Evolutionary conservation across 2,797 vertebrate species (phyloP), one percentile per base, ranked within the genome.

Genomic region (Gymnoscopelus microlampas): DNA sequence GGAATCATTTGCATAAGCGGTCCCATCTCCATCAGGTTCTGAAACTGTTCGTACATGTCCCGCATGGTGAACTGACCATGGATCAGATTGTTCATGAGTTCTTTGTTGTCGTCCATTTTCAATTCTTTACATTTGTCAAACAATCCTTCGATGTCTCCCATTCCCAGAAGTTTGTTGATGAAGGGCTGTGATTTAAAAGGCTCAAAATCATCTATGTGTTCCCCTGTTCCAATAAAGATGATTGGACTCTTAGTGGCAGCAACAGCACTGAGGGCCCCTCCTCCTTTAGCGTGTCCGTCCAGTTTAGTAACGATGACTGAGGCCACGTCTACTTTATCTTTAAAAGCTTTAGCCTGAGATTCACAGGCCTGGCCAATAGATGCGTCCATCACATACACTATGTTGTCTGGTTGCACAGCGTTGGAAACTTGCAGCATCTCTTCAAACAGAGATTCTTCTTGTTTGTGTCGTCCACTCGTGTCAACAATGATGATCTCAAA

Each of bases 11-110:
- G 97, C 97, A 99, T 95, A 79, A 99, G 98, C 91, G 98, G 98
- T 49, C 98, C 98, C 97, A 99, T 99, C n/a, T n/a, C n/a, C n/a
- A n/a, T n/a, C n/a, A n/a, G n/a, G 94, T 99, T 99, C 92, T 99
- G 98, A 87, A 99, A 99, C 88, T 98, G 98, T 83, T 99, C 98
- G 72, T 99, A 99, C 97, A 99, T 99, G 90, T 99, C 97, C 89
- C 98, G 93, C 84, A 99, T 93, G 0, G 97, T 99, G 92, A 99
- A 98, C 85, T 99, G 98, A 80, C 98, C 98, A 53, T 99, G 98
- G 89, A 99, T 99, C 64, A 99, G 92, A 82, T 99, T 99, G 90
- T 99, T 96, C 86, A 99, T 99, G 56, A 99, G 94, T 32, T 98
- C 97, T 88, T 99, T 97, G 0, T 99, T 99, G 81, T 99, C 98